Conservation (phyloP, 2,797 vertebrate genomes). For the Spheniscus humboldti region DNA sequence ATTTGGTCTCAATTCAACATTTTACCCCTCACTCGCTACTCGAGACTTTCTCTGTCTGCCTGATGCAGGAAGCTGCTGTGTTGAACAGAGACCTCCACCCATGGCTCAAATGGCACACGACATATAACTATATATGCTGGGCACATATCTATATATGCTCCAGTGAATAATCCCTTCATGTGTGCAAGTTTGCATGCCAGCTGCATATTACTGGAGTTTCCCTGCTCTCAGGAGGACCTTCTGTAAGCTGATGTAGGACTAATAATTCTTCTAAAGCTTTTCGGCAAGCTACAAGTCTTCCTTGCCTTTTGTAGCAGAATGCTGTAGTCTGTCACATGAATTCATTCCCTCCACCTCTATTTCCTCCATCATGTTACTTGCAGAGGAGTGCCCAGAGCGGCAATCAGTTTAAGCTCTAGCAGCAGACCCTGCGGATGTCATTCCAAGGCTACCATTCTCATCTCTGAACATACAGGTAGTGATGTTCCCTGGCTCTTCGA, state of each 20-base stretch:
- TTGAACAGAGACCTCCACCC: not conserved
- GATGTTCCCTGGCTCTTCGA: not conserved
- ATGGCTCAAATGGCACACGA: not conserved
- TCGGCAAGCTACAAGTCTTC: not conserved
- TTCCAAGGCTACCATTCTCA: not conserved
- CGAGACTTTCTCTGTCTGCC: not conserved
- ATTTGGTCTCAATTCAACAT: not conserved
- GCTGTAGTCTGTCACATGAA: not conserved
- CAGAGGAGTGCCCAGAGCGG: not conserved
- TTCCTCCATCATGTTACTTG: not conserved
- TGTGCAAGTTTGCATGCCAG: not conserved
- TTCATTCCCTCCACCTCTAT: not conserved
- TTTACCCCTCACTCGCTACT: not conserved
- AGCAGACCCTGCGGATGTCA: not conserved
- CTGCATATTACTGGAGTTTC: not conserved
- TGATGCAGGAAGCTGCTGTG: not conserved
- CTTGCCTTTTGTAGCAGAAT: not conserved
- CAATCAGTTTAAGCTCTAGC: not conserved
- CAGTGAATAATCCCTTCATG: not conserved
- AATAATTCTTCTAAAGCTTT: not conserved
- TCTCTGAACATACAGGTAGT: not conserved
- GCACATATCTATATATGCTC: not conserved
- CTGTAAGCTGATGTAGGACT: not conserved
- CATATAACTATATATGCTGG: not conserved
- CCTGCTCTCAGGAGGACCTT: not conserved